Base-by-base conservation (phyloP, 2,797 vertebrate species). In the Chelon labrosus region DNA sequence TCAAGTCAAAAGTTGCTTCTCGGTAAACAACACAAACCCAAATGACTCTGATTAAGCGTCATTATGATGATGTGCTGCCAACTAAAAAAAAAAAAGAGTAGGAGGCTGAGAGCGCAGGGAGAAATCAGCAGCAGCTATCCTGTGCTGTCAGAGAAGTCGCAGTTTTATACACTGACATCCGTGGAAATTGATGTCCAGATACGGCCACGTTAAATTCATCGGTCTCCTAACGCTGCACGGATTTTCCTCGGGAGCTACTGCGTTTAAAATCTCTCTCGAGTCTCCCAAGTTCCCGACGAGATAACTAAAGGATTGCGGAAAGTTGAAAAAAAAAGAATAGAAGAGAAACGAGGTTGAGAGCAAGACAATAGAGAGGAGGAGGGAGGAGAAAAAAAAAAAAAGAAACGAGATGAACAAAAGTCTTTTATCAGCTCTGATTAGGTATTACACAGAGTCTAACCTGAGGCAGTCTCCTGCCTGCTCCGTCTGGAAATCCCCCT, bases 401-500 rank as follows among this genome's bases (percentile, higher is more conserved):
- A 22, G 50, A 25, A 25, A 25, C 50, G 13, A 19, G 41, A 22
- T 13, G 35, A 86, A 84, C 80, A 66, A 56, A 81, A 72, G 64
- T 53, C 52, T 60, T 79, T 69, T 77, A 62, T 63, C 11, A 8
- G 35, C 70, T 66, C 47, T 63, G 80, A 85, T 88, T 76, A 75
- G 80, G 75, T 82, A 80, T 88, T 47, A 82, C 72, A 70, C 41
- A 22, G 25, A 71, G 58, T 69, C 20, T 67, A 61, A 88, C 88
- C 85, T 83, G 70, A 46, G 79, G 85, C 79, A 22, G 56, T 87
- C 70, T 76, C 75, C 77, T 78, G 71, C 66, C 75, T 67, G 59
- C 77, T 82, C 52, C 0, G 64, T 58, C 83, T 89, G 90, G 88
- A 92, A 92, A 89, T 83, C 88, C 87, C 90, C 89, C 55, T 17